Conservation (phyloP, 1,140 invertebrate species). For the Asobara japonica region DNA sequence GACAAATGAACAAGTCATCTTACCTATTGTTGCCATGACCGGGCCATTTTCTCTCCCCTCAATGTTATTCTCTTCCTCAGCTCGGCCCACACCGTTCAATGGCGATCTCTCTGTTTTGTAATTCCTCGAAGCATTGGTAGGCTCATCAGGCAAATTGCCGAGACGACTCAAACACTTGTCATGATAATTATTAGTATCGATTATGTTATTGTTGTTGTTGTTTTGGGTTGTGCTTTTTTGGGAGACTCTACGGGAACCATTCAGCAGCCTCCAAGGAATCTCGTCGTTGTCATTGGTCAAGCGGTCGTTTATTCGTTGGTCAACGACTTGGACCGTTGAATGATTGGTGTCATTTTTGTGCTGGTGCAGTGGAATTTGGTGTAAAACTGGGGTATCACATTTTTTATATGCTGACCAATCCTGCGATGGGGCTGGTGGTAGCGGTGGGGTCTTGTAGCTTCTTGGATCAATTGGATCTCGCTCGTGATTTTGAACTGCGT, state of each 20-base stretch:
- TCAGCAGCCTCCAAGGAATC: neutral
- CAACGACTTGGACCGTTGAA: slow-evolving; percentile 54
- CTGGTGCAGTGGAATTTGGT: slow-evolving; percentile 52
- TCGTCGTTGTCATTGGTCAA: neutral
- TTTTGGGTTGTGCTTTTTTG: slow-evolving; percentile 18
- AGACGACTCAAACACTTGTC: neutral
- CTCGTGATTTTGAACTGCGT: slow-evolving; percentile 76
- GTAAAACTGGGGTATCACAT: slow-evolving; percentile 56
- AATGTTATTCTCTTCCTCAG: neutral
- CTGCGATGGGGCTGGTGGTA: slow-evolving; percentile 71
- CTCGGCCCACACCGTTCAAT: neutral
- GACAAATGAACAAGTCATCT: neutral
- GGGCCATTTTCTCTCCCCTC: neutral
- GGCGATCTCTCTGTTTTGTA: neutral
- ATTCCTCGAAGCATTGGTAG: neutral
- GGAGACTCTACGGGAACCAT: neutral
- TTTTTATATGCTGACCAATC: slow-evolving; percentile 55
- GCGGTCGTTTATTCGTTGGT: slow-evolving; percentile 44
- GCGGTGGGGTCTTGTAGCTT: slow-evolving; percentile 80
- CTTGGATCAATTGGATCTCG: slow-evolving; percentile 76
- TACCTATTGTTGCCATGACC: neutral
- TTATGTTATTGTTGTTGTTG: slow-evolving; percentile 29
- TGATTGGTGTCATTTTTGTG: slow-evolving; percentile 44
- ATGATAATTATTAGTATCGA: slow-evolving; percentile 17
- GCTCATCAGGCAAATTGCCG: neutral